phyloP scores from a whole-genome alignment of 1,140 invertebrate species.

The Patella vulgata region DNA sequence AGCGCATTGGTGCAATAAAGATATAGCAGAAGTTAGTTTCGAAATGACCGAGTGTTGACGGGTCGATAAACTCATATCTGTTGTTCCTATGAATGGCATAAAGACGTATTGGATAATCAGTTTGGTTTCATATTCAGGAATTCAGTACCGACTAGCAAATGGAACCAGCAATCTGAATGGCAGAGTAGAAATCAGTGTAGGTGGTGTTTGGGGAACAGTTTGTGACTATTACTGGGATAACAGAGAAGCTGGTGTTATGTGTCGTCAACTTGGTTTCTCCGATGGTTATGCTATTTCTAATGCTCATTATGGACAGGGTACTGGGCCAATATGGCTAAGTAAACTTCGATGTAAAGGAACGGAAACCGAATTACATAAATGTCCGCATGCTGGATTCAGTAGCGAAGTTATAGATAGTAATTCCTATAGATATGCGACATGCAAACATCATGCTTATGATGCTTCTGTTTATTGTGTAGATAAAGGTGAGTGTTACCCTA shows the following conservation, averaged over 20 bases:
- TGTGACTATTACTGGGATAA: too few species aligned
- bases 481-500: constrained; percentile 18
- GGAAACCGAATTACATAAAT: constrained; percentile 43
- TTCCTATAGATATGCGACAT: constrained; percentile 14
- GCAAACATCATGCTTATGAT: constrained; percentile 44
- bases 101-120: too few species aligned
- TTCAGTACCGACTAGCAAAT: constrained; percentile 36
- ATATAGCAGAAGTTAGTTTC: too few species aligned
- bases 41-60: too few species aligned
- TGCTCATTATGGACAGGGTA: constrained; percentile 39
- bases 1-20: too few species aligned
- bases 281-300: constrained; percentile 39
- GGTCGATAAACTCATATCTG: too few species aligned
- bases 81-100: too few species aligned
- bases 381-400: constrained; percentile 45
- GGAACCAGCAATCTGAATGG: constrained; percentile 43
- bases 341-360: constrained; percentile 47
- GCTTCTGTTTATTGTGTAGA: constrained; percentile 45
- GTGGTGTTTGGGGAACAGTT: too few species aligned
- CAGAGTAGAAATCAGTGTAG: too few species aligned
- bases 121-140: too few species aligned
- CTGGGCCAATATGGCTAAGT: constrained; percentile 48
- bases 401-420: constrained; percentile 14
- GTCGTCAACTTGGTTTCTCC: constrained; percentile 39
- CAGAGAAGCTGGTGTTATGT: too few species aligned